These are phyloP conservation scores for Pedetes capensis DNA, from an alignment of 2,113 vertebrate genomes.

Conservation along the genomic window DNA sequence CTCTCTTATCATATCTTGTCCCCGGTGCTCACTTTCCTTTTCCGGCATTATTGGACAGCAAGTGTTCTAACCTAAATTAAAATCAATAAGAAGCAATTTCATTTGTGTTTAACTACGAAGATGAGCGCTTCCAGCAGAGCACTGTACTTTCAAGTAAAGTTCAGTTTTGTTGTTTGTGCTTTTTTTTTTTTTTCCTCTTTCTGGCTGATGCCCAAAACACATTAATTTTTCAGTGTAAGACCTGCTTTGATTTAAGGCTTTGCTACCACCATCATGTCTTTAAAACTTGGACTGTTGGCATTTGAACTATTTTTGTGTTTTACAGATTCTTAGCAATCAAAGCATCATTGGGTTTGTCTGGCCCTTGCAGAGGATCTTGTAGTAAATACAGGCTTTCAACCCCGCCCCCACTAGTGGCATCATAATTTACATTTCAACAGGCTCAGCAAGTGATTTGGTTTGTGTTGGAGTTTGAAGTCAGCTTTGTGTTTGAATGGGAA, in stretches of 20 bases:
- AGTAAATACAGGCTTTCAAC: not conserved
- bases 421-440: not conserved
- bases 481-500: not conserved
- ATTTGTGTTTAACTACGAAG: constrained; percentile 82
- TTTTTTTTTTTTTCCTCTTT: not conserved
- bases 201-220: constrained; percentile 2
- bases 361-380: not conserved
- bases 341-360: not conserved
- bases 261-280: not conserved
- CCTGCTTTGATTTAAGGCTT: not conserved
- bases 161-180: not conserved
- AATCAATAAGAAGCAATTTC: constrained; percentile 85
- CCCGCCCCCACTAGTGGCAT: not conserved
- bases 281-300: not conserved
- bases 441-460: not conserved
- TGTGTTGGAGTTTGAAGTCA: not conserved
- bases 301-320: not conserved
- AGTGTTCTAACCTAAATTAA: constrained; percentile 82
- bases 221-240: constrained; percentile 60
- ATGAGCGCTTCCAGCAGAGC: constrained; percentile 57
- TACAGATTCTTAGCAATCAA: not conserved
- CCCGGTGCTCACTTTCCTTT: constrained; percentile 75
- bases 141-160: constrained; percentile 62
- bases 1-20: constrained; percentile 76
- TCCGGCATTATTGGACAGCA: constrained; percentile 78